Base-by-base conservation (phyloP, 2,888 invertebrate species). In the Cetonia aurata region DNA sequence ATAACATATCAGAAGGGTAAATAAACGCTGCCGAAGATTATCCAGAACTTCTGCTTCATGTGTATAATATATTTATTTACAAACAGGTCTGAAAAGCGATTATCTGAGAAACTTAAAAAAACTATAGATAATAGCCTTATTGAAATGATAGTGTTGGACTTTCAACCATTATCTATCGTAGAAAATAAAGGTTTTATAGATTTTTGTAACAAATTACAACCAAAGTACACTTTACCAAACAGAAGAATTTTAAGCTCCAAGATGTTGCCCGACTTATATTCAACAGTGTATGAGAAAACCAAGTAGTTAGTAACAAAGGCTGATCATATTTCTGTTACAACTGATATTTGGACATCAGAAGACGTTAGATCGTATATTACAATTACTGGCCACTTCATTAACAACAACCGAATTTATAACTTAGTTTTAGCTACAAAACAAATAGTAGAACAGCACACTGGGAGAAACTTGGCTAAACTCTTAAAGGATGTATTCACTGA, bases 151-250 rank as follows among this genome's bases (percentile, higher is more conserved):
- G 44, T 13, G 44, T 13, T 44, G 15, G n/a, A 48, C 48, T n/a
- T 48, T 48, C 48, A 48, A 48, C 48, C 48, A 48, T 48, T 48
- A 48, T 48, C 48, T 15, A 48, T 48, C n/a, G 48, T 48, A 48
- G n/a, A 48, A 48, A 48, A 48, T 48, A 48, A 48, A 48, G 48
- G n/a, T 48, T 48, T 48, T 15, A 48, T 48, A 48, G 15, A 48
- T 48, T 9, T 48, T 48, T 48, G 48, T 48, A 48, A 48, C n/a
- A 48, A 48, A 48, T 48, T 48, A n/a, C 48, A 48, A 48, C n/a
- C 1, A 48, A 48, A 12, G 15, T 25, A 25, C 25, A 25, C 25
- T 25, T 3, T 25, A 25, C 25, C 25, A 25, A 25, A 25, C 25
- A 4, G 25, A 25, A 25, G 25, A 25, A 25, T 25, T 25, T 25